A percentile compares a stretch with the other conserved stretches of the same genome.
Conservation (phyloP, 2,888 invertebrate species). For the Anthophora plumipes region DNA sequence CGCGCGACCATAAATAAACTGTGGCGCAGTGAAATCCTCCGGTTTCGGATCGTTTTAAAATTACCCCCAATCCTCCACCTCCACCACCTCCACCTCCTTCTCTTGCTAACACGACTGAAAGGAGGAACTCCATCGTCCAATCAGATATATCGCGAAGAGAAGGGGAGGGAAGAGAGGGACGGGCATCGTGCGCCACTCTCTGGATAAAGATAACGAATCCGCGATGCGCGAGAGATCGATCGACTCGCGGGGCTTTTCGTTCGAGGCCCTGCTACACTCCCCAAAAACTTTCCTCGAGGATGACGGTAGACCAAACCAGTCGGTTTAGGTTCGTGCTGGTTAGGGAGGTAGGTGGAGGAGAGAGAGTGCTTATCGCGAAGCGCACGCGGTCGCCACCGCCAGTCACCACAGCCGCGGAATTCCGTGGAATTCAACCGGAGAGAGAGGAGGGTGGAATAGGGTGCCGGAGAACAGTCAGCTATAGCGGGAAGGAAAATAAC, state of each 20-base stretch:
- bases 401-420: conserved; percentile 78
- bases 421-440: conserved; percentile 67
- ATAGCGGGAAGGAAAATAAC: conserved; percentile 6
- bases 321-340: conserved; percentile 43
- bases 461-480: conserved; percentile 32
- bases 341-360: conserved; percentile 48
- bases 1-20: conserved; percentile 58
- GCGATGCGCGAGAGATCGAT: conserved; percentile 64
- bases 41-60: conserved; percentile 60
- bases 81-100: neutral
- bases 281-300: conserved; percentile 65
- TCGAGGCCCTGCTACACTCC: conserved; percentile 32
- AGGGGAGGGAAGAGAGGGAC: no score
- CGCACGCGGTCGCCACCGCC: conserved; percentile 83
- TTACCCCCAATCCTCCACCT: conserved; percentile 52
- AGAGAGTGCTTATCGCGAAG: conserved; percentile 82
- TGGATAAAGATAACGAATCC: conserved; percentile 65
- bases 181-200: conserved; percentile 33
- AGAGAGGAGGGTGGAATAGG: neutral
- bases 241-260: conserved; percentile 25
- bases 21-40: conserved; percentile 50
- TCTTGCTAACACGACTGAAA: conserved; percentile 17
- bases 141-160: conserved; percentile 59
- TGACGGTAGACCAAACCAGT: conserved; percentile 52
- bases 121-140: conserved; percentile 49